Conservation (phyloP, 2,888 invertebrate species). For the Hypolimnas misippus region DNA sequence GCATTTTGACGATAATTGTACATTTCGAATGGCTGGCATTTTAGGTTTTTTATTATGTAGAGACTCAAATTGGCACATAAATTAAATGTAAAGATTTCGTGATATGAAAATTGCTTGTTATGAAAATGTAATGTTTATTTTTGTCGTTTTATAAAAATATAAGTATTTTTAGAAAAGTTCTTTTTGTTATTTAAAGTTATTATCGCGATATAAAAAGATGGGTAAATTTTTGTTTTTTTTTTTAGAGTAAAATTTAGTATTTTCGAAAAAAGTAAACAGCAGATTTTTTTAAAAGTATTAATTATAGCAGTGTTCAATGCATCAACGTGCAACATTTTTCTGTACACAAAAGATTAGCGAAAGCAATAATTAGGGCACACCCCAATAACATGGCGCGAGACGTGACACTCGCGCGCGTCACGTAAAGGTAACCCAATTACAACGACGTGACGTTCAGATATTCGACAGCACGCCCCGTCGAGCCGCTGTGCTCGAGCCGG, state of each 20-base stretch:
- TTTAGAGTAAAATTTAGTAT: too few species aligned
- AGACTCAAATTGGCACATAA: conserved; percentile 22
- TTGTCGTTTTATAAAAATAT: background rate
- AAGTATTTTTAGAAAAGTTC: background rate
- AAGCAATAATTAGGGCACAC: conserved; percentile 80
- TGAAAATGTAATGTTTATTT: conserved; percentile 1
- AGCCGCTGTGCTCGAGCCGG: conserved; percentile 42
- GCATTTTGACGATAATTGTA: conserved; percentile 36
- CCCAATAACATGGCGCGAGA: conserved; percentile 54
- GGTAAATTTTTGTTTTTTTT: too few species aligned
- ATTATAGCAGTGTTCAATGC: too few species aligned
- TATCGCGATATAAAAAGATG: too few species aligned
- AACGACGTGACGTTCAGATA: conserved; percentile 74
- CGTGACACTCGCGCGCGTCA: conserved; percentile 72
- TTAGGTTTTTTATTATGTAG: conserved; percentile 25
- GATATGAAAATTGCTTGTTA: conserved; percentile 23
- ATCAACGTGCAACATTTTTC: conserved; percentile 25
- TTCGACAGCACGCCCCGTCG: conserved; percentile 65
- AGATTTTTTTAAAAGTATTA: too few species aligned
- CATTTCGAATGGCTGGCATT: conserved; percentile 26
- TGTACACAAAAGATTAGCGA: conserved; percentile 54
- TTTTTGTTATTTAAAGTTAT: too few species aligned
- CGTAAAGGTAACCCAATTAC: conserved; percentile 83
- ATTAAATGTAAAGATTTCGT: conserved; percentile 23
- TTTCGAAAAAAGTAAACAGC: too few species aligned